Conservation (phyloP, 2,113 vertebrate species). For the Hippocampus guttulatus region DNA sequence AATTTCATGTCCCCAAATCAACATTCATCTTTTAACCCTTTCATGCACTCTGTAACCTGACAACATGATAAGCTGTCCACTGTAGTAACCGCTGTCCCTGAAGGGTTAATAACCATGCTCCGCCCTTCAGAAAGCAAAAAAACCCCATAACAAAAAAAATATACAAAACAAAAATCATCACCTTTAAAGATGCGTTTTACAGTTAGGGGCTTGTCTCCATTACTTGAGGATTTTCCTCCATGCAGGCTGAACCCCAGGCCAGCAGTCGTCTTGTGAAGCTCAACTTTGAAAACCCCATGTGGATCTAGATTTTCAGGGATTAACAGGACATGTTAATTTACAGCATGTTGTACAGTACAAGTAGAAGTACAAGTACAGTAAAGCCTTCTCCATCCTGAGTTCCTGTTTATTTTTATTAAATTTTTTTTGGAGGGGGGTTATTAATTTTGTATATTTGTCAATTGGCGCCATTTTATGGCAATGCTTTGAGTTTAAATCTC, state of each 20-base stretch:
- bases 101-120: no score
- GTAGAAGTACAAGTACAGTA: background rate
- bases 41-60: no score
- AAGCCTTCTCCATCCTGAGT: no score
- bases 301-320: constrained; percentile 32
- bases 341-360: background rate
- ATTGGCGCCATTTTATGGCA: no score
- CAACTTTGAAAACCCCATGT: constrained; percentile 73
- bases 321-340: background rate
- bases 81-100: no score
- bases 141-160: background rate
- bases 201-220: constrained; percentile 79
- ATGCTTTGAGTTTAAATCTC: no score
- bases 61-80: no score
- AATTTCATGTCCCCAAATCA: background rate
- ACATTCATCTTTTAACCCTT: no score
- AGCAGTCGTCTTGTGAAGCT: constrained; percentile 85
- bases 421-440: no score
- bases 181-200: constrained; percentile 90
- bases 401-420: no score
- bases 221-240: constrained; percentile 79
- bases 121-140: no score
- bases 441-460: no score
- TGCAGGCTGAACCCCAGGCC: constrained; percentile 89
- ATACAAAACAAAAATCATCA: constrained; percentile 42